Percentiles rank a stretch among this genome's conserved stretches.
phyloP scores from a whole-genome alignment of 2,113 vertebrate genomes.

The Felis chaus region DNA sequence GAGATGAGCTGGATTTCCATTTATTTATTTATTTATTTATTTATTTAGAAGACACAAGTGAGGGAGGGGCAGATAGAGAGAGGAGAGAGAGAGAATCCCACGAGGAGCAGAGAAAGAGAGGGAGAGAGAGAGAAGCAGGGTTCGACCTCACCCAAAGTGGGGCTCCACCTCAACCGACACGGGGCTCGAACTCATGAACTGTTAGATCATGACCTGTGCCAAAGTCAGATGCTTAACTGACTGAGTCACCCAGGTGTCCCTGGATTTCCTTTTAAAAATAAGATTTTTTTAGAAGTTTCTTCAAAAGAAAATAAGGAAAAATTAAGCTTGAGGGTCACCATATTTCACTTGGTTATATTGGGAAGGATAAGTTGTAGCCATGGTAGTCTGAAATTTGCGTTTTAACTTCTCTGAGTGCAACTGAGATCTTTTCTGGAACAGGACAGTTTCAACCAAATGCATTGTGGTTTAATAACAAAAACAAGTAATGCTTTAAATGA shows the following conservation, averaged over 20 bases:
- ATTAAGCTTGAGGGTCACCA: background rate
- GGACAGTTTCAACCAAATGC: background rate
- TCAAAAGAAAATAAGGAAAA: constrained; percentile 19
- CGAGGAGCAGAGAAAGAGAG: too few relatives aligned
- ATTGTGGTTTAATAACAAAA: background rate
- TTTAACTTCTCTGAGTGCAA: background rate
- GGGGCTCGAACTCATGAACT: too few relatives aligned
- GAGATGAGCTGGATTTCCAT: background rate
- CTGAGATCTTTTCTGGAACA: background rate
- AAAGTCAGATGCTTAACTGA: too few relatives aligned
- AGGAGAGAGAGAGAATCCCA: too few relatives aligned
- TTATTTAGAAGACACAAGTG: too few relatives aligned
- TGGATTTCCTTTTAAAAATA: constrained; percentile 27
- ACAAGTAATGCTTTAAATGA: background rate
- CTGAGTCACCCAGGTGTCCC: too few relatives aligned
- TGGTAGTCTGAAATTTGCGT: background rate
- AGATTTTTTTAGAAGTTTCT: background rate
- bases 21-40: background rate
- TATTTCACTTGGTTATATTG: constrained; percentile 6
- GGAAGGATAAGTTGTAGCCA: background rate
- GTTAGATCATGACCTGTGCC: too few relatives aligned
- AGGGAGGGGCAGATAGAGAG: too few relatives aligned
- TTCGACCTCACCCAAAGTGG: too few relatives aligned
- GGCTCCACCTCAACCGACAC: too few relatives aligned
- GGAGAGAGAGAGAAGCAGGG: too few relatives aligned